Evolutionary conservation across 2,797 vertebrate species (phyloP), one percentile per base, ranked within the genome.

Genomic region (Thunnus albacares): DNA sequence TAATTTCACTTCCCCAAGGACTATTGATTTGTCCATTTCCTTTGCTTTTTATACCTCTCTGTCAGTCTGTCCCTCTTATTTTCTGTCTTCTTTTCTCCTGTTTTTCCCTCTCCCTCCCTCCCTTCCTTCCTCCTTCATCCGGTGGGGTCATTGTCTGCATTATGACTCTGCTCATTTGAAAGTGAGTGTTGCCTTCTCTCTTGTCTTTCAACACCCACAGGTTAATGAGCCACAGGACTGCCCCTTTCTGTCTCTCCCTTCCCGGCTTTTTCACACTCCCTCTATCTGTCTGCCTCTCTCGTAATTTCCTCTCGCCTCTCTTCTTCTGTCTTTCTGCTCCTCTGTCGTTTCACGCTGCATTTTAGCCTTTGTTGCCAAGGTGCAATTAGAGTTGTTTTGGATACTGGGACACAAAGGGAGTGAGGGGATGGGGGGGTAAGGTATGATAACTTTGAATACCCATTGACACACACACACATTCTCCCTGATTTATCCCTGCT

Each of bases 221-320:
- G 93, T 94, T 93, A 93, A 94, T 91, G 92, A 92, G 90, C 79
- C 85, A 41, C 84, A 28, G 67, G 81, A 78, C 88, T 65, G 80
- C 80, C 73, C 83, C 84, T 79, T 83, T 85, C 83, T 86, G 86
- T 88, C 83, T 82, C 53, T 83, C 66, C 65, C 76, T 83, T 71
- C 71, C 26, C 22, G 5, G 61, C 7, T 77, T 84, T 84, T 85
- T 88, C 87, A 84, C 87, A 74, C 87, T 88, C 81, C 62, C 71
- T 90, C 88, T 86, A 22, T 90, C 90, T 81, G 86, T 89, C 89
- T 85, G 75, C 68, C 60, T 81, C 66, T 67, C 74, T 80, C 67
- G 71, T 86, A 62, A 81, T 82, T 77, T 85, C 84, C 86, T 77
- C 77, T 82, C 22, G 33, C 76, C 81, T 72, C 67, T 57, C 72